Evolutionary conservation across 2,888 invertebrate genomes (phyloP), one percentile per base, ranked within the genome.

Genomic region (Chymomyza procnemis): DNA sequence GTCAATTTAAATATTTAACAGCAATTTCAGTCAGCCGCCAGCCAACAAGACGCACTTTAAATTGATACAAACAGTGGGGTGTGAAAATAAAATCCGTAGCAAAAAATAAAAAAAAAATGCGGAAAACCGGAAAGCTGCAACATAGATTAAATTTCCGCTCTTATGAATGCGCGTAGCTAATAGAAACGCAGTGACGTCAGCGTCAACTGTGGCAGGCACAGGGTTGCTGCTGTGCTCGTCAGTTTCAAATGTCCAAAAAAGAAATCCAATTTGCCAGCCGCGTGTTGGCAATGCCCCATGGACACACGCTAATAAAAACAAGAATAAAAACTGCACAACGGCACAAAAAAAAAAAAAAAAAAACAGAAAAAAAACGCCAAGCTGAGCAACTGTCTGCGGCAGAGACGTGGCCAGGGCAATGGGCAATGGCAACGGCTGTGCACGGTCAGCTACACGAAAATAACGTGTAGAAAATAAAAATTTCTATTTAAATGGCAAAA

Each of bases 401-500:
- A 74, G 56, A 66, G 65, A 66, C 65, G 66, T n/a, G 12, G 69
- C 74, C 60, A 18, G 14, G 41, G 26, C 21, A 12, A 16, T 52
- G 14, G 41, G 26, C 21, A 12, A 16, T 52, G 54, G 61, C 61
- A 34, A 26, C 26, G 30, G 34, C 52, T 61, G 41, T 60, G 74
- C 52, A 55, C 52, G 46, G 19, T 22, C 61, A 47, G 63, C 48
- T 50, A 56, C 62, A 75, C n/a, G n/a, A n/a, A 63, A 73, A 73
- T 66, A 84, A 84, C 83, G 83, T 83, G 83, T 84, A 76, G 77
- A 83, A 83, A 86, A 83, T 83, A 83, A 83, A 83, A 84, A 83
- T 83, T 83, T 83, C 82, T 83, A 83, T 83, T 83, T 83, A 83
- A 83, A 83, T 83, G 83, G 83, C 86, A 86, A 84, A 84, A 84